These are phyloP conservation scores for Caenorhabditis inopinata DNA, from an alignment of 1,140 invertebrate species.

Conservation along the genomic window DNA sequence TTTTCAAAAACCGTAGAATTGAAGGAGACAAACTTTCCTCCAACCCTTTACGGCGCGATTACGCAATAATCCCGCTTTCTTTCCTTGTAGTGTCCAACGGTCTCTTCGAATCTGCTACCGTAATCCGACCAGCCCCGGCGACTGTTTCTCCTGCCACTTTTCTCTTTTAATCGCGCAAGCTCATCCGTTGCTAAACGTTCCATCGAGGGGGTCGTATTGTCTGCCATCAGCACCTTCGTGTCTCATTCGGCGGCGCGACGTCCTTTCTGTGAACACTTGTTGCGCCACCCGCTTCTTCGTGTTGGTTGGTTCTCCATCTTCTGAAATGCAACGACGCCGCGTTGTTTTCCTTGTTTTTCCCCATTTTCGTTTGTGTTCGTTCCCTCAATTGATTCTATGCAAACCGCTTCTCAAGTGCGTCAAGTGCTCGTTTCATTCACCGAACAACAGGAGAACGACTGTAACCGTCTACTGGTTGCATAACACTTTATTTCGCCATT, in stretches of 20 bases:
- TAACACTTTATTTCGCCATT: too few species aligned
- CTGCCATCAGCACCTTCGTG: background rate
- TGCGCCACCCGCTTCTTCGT: background rate
- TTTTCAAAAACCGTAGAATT: background rate
- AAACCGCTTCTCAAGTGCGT: constrained; percentile 28
- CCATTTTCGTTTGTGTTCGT: background rate
- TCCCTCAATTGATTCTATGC: background rate
- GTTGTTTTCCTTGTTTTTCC: background rate
- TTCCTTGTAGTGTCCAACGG: background rate
- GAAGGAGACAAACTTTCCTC: background rate
- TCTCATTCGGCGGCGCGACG: too few species aligned
- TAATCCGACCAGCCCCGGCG: constrained; percentile 1
- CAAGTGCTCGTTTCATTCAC: constrained; percentile 18
- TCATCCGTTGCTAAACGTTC: constrained; percentile 32
- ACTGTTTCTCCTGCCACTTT: constrained; percentile 5
- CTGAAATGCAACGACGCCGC: too few species aligned
- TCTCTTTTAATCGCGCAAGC: constrained; percentile 26
- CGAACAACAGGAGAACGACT: background rate
- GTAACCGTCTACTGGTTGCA: constrained; percentile 22
- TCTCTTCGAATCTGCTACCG: background rate
- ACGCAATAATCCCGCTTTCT: constrained; percentile 26
- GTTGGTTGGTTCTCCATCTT: background rate
- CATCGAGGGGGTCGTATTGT: background rate
- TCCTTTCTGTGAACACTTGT: background rate
- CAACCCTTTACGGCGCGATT: background rate